These are phyloP conservation scores for Drosophila guanche DNA, from an alignment of 1,140 invertebrate genomes.

Conservation along the genomic window DNA sequence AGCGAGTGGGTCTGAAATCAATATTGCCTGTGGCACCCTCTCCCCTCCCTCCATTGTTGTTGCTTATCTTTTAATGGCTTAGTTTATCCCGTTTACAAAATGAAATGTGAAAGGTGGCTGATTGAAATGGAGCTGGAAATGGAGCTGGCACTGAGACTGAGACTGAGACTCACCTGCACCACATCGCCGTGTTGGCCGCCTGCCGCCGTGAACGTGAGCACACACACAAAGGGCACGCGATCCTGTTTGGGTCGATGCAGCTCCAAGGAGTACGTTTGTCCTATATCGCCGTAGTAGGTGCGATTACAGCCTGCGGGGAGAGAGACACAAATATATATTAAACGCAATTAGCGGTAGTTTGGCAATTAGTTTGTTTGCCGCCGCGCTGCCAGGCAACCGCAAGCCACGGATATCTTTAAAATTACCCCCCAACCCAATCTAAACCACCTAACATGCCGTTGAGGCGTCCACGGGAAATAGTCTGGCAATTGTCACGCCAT, in stretches of 20 bases:
- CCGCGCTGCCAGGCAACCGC: constrained; percentile 40
- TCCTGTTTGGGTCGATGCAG: constrained; percentile 92
- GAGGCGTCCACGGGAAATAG: constrained; percentile 23
- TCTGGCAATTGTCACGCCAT: constrained; percentile 33
- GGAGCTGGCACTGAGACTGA: background rate
- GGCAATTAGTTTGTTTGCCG: constrained; percentile 59
- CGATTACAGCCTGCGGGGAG: constrained; percentile 90
- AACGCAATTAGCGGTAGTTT: constrained; percentile 68
- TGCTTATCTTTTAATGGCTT: constrained; percentile 77
- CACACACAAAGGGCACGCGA: constrained; percentile 92
- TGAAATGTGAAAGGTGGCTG: constrained; percentile 66
- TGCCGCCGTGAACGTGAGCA: constrained; percentile 92
- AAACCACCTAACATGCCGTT: background rate
- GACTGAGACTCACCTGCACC: constrained; percentile 88
- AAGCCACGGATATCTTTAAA: constrained; percentile 1
- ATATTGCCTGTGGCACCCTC: constrained; percentile 47
- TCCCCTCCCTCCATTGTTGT: constrained; percentile 30
- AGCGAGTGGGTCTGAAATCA: constrained; percentile 74
- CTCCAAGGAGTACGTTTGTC: constrained; percentile 91
- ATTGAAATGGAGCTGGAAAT: background rate
- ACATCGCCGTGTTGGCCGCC: constrained; percentile 93
- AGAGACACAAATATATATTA: constrained; percentile 20
- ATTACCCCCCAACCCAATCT: background rate
- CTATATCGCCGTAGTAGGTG: constrained; percentile 93
- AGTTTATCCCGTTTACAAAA: constrained; percentile 74